Base-by-base conservation (phyloP, 2,113 vertebrate genomes). In the Ptilonorhynchus violaceus region DNA sequence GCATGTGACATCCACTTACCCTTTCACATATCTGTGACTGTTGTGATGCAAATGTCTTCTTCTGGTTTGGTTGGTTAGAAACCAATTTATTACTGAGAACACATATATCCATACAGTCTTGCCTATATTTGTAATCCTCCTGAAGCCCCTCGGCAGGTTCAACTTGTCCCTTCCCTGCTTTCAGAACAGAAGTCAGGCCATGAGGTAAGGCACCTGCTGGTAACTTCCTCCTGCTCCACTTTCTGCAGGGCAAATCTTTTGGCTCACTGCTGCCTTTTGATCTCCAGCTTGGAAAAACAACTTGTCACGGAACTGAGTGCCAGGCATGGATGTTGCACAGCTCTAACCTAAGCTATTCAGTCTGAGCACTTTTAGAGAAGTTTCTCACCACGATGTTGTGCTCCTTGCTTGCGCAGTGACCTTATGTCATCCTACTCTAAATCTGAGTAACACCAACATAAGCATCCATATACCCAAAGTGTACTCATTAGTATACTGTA, bases 241-340 rank as follows among this genome's bases (percentile, higher is more conserved):
- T 75, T 50, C 81, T 78, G 62, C 44, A 64, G 66, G 69, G 47
- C 39, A 91, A 63, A 83, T 23, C 35, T 37, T 85, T 41, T 50
- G 63, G 25, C 24, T 80, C 21, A 10, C 41, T 85, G 49, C 11
- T 85, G 28, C 41, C 25, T 92, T 88, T 85, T 58, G 49, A 64
- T n/a, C 70, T 90, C 67, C 50, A 72, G 17, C 60, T 60, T 56
- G 41, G 27, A 82, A 95, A 80, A 89, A 55, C 42, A 39, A 6
- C 7, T 50, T 13, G 1, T 31, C 5, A 19, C 1, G 5, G 21
- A 66, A 39, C 53, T 9, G 53, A 75, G 55, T 0, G 0, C 15
- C 23, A 53, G 37, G 13, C 1, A 0, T 23, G 44, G 27, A 47
- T 84, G 70, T 56, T 89, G 27, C 47, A 64, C 12, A 67, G 35